A percentile compares a stretch with the other conserved stretches of the same genome.
These are phyloP conservation scores for Loriculus beryllinus DNA, from an alignment of 2,797 vertebrate species.

Conservation along the genomic window DNA sequence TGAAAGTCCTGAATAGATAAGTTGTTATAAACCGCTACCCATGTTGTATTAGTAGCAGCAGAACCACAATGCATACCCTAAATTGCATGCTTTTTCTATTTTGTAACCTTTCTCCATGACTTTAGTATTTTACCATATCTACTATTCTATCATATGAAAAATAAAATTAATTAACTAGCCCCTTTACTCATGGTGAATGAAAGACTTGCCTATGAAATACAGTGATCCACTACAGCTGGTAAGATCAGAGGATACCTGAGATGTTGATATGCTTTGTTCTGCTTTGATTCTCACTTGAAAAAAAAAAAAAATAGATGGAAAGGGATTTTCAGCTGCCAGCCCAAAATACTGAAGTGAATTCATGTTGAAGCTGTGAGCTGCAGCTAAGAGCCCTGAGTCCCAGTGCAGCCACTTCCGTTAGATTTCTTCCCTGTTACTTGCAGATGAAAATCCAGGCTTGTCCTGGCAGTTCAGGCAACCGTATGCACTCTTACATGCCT, in stretches of 20 bases:
- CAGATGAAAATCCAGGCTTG: neutral
- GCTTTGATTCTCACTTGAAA: neutral
- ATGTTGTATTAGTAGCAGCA: neutral
- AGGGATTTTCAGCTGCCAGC: neutral
- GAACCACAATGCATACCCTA: neutral
- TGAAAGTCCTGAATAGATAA: neutral
- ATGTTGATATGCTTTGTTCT: neutral
- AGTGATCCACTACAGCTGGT: neutral
- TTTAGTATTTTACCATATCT: neutral
- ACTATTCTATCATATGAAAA: neutral
- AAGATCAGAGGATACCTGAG: neutral
- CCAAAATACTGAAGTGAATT: neutral
- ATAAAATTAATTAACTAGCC: neutral
- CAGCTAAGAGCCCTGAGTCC: neutral
- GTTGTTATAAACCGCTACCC: neutral
- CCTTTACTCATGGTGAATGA: neutral
- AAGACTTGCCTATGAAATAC: neutral
- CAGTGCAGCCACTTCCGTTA: neutral
- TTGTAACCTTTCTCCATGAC: neutral
- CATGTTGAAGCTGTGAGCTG: neutral
- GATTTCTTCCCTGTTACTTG: neutral
- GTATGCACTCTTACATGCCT: accelerated
- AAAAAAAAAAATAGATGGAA: neutral
- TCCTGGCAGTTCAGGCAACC: neutral
- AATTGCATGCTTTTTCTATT: neutral